Evolutionary conservation across 2,113 vertebrate species (phyloP).

Genomic region (Equus przewalskii): DNA sequence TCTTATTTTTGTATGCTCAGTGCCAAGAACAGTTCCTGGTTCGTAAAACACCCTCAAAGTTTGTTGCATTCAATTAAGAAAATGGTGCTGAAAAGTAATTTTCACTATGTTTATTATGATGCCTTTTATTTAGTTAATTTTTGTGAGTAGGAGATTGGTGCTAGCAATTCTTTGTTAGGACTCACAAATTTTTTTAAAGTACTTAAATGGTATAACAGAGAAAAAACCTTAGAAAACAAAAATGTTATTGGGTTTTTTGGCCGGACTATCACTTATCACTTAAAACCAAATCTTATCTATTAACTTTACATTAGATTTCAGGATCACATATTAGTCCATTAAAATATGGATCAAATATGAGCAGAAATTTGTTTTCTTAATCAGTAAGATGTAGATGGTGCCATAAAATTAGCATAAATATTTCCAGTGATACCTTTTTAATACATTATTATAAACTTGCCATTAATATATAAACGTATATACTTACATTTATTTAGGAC

Average conservation of each 20-base stretch:
- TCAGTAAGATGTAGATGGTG: slow-evolving; percentile 22
- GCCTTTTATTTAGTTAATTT: slow-evolving; percentile 26
- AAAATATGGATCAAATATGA: slow-evolving; percentile 56
- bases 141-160: slow-evolving; percentile 1
- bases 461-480: not conserved
- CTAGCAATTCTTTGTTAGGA: slow-evolving; percentile 45
- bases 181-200: slow-evolving; percentile 34
- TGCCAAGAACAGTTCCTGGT: not conserved
- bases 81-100: slow-evolving; percentile 36
- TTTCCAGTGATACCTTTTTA: slow-evolving; percentile 32
- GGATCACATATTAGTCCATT: slow-evolving; percentile 18
- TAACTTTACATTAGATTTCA: slow-evolving; percentile 54
- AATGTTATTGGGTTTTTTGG: not conserved
- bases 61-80: slow-evolving; percentile 34
- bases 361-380: slow-evolving; percentile 41
- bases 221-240: slow-evolving; percentile 55
- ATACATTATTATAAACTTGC: slow-evolving; percentile 40
- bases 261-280: slow-evolving; percentile 4
- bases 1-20: not conserved
- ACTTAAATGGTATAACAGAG: not conserved
- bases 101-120: slow-evolving; percentile 23
- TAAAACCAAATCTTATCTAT: slow-evolving; percentile 24
- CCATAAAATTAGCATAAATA: slow-evolving; percentile 2
- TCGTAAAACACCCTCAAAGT: not conserved
- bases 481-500: slow-evolving; percentile 6